Base-by-base conservation (phyloP, 2,113 vertebrate genomes). In the Ellobius talpinus region DNA sequence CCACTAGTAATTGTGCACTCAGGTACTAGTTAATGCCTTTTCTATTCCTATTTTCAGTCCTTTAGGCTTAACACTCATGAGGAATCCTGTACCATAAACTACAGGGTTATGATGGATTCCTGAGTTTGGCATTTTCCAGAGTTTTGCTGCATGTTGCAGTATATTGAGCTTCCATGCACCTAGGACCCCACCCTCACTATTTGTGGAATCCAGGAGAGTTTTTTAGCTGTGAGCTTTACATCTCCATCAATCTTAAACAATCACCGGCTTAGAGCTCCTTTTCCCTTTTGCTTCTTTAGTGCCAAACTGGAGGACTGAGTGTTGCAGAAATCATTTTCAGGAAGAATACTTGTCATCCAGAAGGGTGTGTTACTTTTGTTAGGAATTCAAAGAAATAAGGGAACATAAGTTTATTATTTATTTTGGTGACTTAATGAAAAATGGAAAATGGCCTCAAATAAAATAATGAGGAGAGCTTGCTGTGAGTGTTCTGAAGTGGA, bases 341-440 rank as follows among this genome's bases (percentile, higher is more conserved):
- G 14, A 39, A 87, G 36, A 95, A 68, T 55, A 3, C n/a, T 29
- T 88, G 4, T 88, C 66, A 94, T 68, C 8, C 68, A 70, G 45
- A 65, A 93, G 33, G 11, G 19, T 84, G 74, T 50, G 61, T 0
- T 95, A 42, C 66, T 73, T 68, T 93, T 42, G 72, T 50, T 68
- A 23, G 24, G 50, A 84, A 23, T 70, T 79, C 13, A 91, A 94
- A 93, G 33, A 33, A 88, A 0, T 50, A 19, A 65, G 21, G 70
- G 31, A 81, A 61, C 2, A 74, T 73, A 92, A 50, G 31, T 45
- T 87, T 88, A 85, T 89, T 86, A 61, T 76, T 92, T 93, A 91
- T 95, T 93, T 89, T 55, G 26, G 23, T 94, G 39, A 91, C 31
- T 87, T 92, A 90, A 90, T 91, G 10, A 90, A 96, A 93, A 95